A percentile compares a stretch with the other conserved stretches of the same genome.
Evolutionary conservation across 1,140 invertebrate genomes (phyloP).

Genomic region (Papilio polytes): DNA sequence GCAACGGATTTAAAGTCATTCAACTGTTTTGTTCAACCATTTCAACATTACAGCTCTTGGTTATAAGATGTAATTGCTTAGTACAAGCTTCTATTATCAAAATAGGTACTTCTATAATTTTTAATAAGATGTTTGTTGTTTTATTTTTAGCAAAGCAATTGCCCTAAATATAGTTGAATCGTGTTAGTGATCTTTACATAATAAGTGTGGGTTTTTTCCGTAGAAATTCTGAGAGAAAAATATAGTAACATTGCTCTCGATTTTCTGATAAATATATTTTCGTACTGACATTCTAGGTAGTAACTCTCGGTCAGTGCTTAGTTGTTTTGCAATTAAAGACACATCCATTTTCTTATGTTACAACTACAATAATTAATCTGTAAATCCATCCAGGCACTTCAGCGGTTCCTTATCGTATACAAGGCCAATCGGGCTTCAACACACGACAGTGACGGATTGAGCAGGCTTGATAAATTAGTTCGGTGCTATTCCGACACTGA

Average conservation of each 20-base stretch:
- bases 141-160: too few species aligned
- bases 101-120: neutral
- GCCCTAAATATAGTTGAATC: too few species aligned
- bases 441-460: slow-evolving; percentile 63
- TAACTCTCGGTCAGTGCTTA: too few species aligned
- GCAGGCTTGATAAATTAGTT: slow-evolving; percentile 59
- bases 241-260: too few species aligned
- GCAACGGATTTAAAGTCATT: slow-evolving; percentile 36
- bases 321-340: neutral
- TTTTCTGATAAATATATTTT: too few species aligned
- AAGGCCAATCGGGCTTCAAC: neutral
- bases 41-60: neutral
- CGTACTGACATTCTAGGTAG: too few species aligned
- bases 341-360: neutral
- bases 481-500: slow-evolving; percentile 33
- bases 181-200: too few species aligned
- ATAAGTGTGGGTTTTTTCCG: too few species aligned
- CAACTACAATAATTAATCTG: slow-evolving; percentile 42
- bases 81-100: neutral
- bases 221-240: too few species aligned
- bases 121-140: too few species aligned
- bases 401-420: slow-evolving; percentile 39
- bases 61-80: neutral
- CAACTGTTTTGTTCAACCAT: slow-evolving; percentile 22
- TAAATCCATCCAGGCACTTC: slow-evolving; percentile 52